A percentile compares a stretch with the other conserved stretches of the same genome.
Conservation (phyloP, 2,797 vertebrate species). For the Scleropages formosus region DNA sequence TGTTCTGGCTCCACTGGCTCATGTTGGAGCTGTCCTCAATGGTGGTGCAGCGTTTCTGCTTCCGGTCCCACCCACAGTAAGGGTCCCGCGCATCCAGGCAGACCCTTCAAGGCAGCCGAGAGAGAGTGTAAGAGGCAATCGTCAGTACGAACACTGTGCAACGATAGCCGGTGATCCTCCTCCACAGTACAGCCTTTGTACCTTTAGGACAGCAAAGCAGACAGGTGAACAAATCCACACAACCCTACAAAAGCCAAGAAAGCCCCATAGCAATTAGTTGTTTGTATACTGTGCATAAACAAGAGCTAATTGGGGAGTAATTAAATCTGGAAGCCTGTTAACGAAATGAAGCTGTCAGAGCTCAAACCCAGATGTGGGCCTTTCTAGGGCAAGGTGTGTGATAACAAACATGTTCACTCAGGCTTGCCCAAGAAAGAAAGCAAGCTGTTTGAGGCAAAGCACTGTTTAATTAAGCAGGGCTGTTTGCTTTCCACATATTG, state of each 20-base stretch:
- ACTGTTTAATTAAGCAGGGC: slow-evolving; percentile 59
- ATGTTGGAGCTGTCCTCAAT: slow-evolving; percentile 96
- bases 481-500: slow-evolving; percentile 48
- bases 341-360: slow-evolving; percentile 57
- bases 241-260: slow-evolving; percentile 44
- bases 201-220: background rate
- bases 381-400: slow-evolving; percentile 50
- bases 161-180: no score
- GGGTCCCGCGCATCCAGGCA: slow-evolving; percentile 92
- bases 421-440: background rate
- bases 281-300: slow-evolving; percentile 59
- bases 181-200: background rate
- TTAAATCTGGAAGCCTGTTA: slow-evolving; percentile 66
- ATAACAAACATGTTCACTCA: slow-evolving; percentile 27
- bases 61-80: slow-evolving; percentile 94
- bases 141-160: background rate
- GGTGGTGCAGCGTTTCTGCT: slow-evolving; percentile 87
- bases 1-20: slow-evolving; percentile 98
- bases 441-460: slow-evolving; percentile 44
- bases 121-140: background rate
- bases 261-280: slow-evolving; percentile 54
- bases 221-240: slow-evolving; percentile 30
- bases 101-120: slow-evolving; percentile 62
- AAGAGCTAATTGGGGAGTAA: slow-evolving; percentile 63
- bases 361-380: slow-evolving; percentile 46